phyloP scores from a whole-genome alignment of 2,888 invertebrate genomes.

The Drosophila emarginata region DNA sequence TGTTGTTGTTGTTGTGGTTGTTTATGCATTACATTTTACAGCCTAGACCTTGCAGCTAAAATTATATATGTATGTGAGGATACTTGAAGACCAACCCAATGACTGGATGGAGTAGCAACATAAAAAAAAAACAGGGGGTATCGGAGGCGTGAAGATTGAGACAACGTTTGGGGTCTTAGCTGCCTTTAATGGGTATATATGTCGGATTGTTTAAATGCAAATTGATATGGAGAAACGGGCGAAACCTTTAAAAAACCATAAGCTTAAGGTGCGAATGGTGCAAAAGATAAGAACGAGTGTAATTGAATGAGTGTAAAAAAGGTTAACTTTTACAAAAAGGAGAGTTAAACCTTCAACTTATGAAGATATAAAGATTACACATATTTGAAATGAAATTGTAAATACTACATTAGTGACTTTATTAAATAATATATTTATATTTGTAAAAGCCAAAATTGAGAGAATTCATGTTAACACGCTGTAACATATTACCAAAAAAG shows the following conservation, averaged over 20 bases:
- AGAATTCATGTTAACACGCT: background rate
- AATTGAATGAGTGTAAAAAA: background rate
- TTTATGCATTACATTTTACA: conserved; percentile 35
- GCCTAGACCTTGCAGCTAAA: conserved; percentile 45
- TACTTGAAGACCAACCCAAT: background rate
- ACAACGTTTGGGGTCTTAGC: conserved; percentile 72
- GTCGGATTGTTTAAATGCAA: conserved; percentile 69
- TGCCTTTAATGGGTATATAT: conserved; percentile 74
- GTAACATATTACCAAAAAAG: conserved; percentile 1
- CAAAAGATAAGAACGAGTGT: conserved; percentile 2
- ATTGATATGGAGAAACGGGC: conserved; percentile 45
- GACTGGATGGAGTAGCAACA: conserved; percentile 23
- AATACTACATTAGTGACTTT: too few species aligned
- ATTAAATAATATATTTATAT: too few species aligned
- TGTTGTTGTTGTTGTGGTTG: conserved; percentile 27
- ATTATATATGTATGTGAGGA: conserved; percentile 37
- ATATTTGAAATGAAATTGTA: background rate
- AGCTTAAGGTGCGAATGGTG: conserved; percentile 42
- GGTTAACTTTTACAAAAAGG: background rate
- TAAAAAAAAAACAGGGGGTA: background rate
- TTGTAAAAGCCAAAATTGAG: background rate
- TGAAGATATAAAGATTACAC: background rate
- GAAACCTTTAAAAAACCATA: conserved; percentile 13
- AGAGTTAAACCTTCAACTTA: background rate
- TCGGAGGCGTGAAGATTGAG: conserved; percentile 68